Evolutionary conservation across 2,888 invertebrate genomes (phyloP).

Genomic region (Ormyrus nitidulus): DNA sequence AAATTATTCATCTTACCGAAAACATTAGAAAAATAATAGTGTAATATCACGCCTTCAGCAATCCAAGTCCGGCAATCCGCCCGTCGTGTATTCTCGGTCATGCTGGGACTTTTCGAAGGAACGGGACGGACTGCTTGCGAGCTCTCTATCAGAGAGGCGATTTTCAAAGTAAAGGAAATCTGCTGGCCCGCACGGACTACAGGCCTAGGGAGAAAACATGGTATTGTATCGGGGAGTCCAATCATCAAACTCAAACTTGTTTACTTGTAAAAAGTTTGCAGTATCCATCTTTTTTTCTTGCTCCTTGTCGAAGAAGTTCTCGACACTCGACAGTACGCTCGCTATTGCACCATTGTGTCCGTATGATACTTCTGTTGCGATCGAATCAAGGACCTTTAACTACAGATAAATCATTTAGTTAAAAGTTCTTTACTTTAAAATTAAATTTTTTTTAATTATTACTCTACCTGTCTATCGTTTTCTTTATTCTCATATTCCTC

Average conservation of each 20-base stretch:
- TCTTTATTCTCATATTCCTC: slow-evolving; percentile 59
- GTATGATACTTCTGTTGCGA: slow-evolving; percentile 57
- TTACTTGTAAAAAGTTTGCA: slow-evolving; percentile 51
- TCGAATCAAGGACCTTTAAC: slow-evolving; percentile 44
- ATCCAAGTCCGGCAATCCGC: slow-evolving; percentile 66
- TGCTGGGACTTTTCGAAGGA: slow-evolving; percentile 61
- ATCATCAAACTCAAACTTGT: slow-evolving; percentile 50
- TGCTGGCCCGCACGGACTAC: slow-evolving; percentile 61
- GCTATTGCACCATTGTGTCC: slow-evolving; percentile 52
- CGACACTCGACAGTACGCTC: slow-evolving; percentile 54
- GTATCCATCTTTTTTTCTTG: slow-evolving; percentile 52
- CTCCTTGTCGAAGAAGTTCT: slow-evolving; percentile 54
- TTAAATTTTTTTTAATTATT: slow-evolving; percentile 1
- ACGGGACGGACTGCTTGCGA: slow-evolving; percentile 57
- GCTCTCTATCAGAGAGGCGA: slow-evolving; percentile 58
- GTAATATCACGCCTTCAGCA: slow-evolving; percentile 55
- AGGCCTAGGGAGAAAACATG: slow-evolving; percentile 60
- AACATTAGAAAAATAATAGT: not conserved
- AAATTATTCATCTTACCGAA: slow-evolving; percentile 31
- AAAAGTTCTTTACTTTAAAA: not conserved
- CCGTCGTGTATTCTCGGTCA: slow-evolving; percentile 61
- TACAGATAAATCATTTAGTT: slow-evolving; percentile 7
- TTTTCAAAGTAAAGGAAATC: slow-evolving; percentile 67
- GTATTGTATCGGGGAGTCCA: slow-evolving; percentile 40
- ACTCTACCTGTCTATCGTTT: slow-evolving; percentile 39